Evolutionary conservation across 1,140 invertebrate genomes (phyloP), one percentile per base, ranked within the genome.

Genomic region (Sipha flava): DNA sequence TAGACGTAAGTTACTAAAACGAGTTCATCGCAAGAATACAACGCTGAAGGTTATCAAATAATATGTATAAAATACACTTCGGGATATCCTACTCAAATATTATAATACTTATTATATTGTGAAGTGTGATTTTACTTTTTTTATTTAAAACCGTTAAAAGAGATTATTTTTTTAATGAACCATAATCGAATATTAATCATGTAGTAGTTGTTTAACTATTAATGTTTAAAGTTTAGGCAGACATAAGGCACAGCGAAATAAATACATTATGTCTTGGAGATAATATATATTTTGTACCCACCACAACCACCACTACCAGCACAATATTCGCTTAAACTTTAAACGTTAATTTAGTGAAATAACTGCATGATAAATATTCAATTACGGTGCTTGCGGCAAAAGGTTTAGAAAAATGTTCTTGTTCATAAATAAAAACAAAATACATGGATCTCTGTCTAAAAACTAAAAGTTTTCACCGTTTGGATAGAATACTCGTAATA

Each of bases 311-410:
- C n/a, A n/a, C n/a, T n/a, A n/a, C 14, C 18, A 66, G 3, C 10
- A 21, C 34, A 66, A 9, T 10, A 21, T 14, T 0, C 23, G 34
- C 16, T 66, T 18, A 40, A 40, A 66, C n/a, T 66, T 66, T 40
- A 66, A 40, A 66, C 34, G 62, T 66, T 66, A 40, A 40, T 66
- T 66, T 66, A 66, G n/a, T 23, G n/a, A 64, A 64, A 64, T 21
- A 40, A 40, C 59, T 14, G 18, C 18, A 21, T 37, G 3, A 37
- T 37, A 37, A 37, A 21, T 21, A 21, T 21, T 64, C 9, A 37
- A 40, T 37, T 21, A 64, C 14, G n/a, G n/a, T n/a, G n/a, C n/a
- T 3, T 10, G n/a, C 34, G n/a, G 21, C 10, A 23, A 66, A 66
- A 40, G 14, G 4, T 40, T 66, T 14, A 40, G 34, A 23, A 14